phyloP scores from a whole-genome alignment of 2,113 vertebrate genomes.

The Channa argus region DNA sequence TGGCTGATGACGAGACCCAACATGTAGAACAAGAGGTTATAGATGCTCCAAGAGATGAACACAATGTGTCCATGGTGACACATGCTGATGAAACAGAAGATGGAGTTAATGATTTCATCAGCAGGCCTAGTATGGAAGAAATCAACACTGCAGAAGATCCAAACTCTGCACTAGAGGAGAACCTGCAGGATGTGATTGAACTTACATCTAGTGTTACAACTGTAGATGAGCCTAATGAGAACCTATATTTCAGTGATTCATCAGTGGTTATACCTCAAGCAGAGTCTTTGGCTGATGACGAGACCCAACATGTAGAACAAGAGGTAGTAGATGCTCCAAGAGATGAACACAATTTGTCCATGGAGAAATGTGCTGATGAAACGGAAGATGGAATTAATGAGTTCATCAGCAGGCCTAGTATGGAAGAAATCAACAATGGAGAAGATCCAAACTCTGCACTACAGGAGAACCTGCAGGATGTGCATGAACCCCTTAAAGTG shows the following conservation, averaged over 20 bases:
- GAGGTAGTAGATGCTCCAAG: conserved; percentile 1
- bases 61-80: conserved; percentile 50
- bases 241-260: background rate
- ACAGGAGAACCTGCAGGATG: conserved; percentile 10
- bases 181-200: too few relatives aligned
- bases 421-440: conserved; percentile 52
- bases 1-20: conserved; percentile 4
- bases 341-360: conserved; percentile 47
- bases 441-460: conserved; percentile 54
- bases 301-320: conserved; percentile 9
- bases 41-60: conserved; percentile 28
- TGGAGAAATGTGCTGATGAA: conserved; percentile 49
- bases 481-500: background rate
- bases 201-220: too few relatives aligned
- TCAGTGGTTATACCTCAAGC: background rate
- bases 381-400: conserved; percentile 51
- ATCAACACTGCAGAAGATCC: conserved; percentile 53
- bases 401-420: conserved; percentile 31
- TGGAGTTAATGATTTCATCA: conserved; percentile 39
- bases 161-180: conserved; percentile 21
- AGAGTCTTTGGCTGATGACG: conserved; percentile 7
- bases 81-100: conserved; percentile 52
- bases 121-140: conserved; percentile 48
- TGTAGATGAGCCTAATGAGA: background rate
- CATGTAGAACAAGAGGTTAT: conserved; percentile 6